phyloP scores from a whole-genome alignment of 2,888 invertebrate genomes.

The Hylaea fasciaria region DNA sequence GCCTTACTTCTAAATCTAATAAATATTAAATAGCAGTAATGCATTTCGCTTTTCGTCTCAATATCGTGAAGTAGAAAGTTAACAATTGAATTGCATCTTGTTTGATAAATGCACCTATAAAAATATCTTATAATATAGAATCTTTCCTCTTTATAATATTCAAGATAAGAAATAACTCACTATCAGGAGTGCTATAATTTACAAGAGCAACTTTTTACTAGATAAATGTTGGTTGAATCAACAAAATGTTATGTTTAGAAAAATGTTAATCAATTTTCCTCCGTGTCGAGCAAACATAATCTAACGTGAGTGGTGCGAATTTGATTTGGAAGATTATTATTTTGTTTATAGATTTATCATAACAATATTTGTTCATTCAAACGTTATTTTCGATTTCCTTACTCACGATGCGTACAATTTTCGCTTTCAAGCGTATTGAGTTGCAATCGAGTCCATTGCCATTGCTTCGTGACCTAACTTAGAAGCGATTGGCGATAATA shows the following conservation, averaged over 20 bases:
- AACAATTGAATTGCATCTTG: background rate
- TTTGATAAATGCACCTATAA: too few species aligned
- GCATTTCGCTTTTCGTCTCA: slow-evolving; percentile 20
- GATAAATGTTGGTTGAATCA: too few species aligned
- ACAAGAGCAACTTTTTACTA: too few species aligned
- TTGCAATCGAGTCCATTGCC: slow-evolving; percentile 65
- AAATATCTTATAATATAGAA: too few species aligned
- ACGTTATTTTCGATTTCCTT: slow-evolving; percentile 63
- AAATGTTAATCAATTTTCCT: too few species aligned
- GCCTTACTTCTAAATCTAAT: background rate
- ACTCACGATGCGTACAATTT: slow-evolving; percentile 58
- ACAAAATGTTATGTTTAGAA: too few species aligned
- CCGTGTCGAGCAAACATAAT: too few species aligned
- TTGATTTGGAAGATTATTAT: too few species aligned
- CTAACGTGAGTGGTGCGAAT: too few species aligned
- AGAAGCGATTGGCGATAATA: slow-evolving; percentile 38
- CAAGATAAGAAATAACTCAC: too few species aligned
- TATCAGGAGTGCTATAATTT: too few species aligned
- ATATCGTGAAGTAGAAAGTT: background rate
- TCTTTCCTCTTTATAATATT: too few species aligned
- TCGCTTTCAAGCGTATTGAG: slow-evolving; percentile 69
- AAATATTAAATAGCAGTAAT: background rate
- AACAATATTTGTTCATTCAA: background rate
- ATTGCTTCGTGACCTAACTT: slow-evolving; percentile 54
- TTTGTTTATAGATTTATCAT: background rate